Evolutionary conservation across 2,113 vertebrate species (phyloP), one percentile per base, ranked within the genome.

Genomic region (Chunga burmeisteri): DNA sequence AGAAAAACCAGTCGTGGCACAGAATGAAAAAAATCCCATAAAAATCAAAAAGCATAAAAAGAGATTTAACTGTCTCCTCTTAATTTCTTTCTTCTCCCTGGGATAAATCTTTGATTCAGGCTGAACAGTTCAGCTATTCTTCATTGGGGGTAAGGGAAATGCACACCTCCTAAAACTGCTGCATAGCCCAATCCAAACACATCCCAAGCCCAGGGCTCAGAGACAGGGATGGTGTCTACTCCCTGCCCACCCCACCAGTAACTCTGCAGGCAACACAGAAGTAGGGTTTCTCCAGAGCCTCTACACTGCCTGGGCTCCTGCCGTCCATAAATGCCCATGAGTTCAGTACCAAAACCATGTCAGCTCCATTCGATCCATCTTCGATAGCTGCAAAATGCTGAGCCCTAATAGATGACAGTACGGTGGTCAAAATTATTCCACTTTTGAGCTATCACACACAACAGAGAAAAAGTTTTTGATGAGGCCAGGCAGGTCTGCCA

Each of bases 21-120:
- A 72, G 68, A 96, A 94, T 0, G 23, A 81, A 96, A 78, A 78
- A 96, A 95, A 86, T 46, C 67, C 63, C 68, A 74, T 68, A 53
- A 96, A 96, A 95, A 52, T 92, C 77, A 81, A 52, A 92, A 94
- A 78, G 87, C 83, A 93, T 71, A 88, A 94, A 94, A 79, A 80
- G 46, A 90, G 82, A 95, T 90, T 89, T 95, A 90, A 84, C 80
- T 72, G 62, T 66, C 65, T 94, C 42, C 63, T 94, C 77, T 81
- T 87, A 93, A 88, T 93, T 93, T 92, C 71, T 53, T 90, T 88
- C 80, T 93, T 40, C 90, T 88, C 58, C 42, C 38, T 49, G 22
- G 74, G 66, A 94, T 67, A 93, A 95, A 88, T 83, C 71, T 83
- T 80, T 77, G 80, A 86, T 68, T n/a, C 46, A n/a, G 27, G 38